Evolutionary conservation across 2,888 invertebrate genomes (phyloP), one percentile per base, ranked within the genome.

Genomic region (Noctua fimbriata): DNA sequence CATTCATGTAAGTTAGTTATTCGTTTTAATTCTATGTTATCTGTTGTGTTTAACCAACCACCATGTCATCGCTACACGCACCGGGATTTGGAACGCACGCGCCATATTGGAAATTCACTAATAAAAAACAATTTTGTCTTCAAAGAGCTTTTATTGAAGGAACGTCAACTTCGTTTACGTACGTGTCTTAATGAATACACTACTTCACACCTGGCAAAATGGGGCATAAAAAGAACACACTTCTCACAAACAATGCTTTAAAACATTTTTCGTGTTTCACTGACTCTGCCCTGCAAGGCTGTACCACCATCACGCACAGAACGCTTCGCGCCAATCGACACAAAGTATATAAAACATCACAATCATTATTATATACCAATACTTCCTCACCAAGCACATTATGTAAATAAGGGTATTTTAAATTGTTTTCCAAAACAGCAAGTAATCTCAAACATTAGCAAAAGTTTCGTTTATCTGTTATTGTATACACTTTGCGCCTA

Each of bases 51-150:
- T 83, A 80, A 79, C 79, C 93, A 93, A 94, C 95, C 95, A 94
- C 93, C 92, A 90, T 93, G 95, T 93, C 93, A 91, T 89, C 86
- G 89, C 88, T 84, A 86, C 73, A 85, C 89, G 90, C 90, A 89
- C 89, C 70, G 85, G 87, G 90, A 87, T 86, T 84, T 84, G 90
- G 89, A 89, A 77, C 81, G 91, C 92, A 92, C 92, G 86, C 85
- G 89, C 87, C 73, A 78, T 81, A 63, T 74, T 75, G 72, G 78
- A 76, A 80, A 71, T 49, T 70, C 80, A 84, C 78, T 67, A 77
- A 47, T n/a, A 3, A 60, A 69, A 49, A 32, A 41, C 28, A 14
- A 5, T 49, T n/a, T 58, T 67, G 55, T 18, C 9, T 67, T 67
- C 36, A 55, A 69, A 65, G n/a, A 24, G 67, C n/a, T 67, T 66